Base-by-base conservation (phyloP, 2,888 invertebrate species). In the Drosophila infuscata region DNA sequence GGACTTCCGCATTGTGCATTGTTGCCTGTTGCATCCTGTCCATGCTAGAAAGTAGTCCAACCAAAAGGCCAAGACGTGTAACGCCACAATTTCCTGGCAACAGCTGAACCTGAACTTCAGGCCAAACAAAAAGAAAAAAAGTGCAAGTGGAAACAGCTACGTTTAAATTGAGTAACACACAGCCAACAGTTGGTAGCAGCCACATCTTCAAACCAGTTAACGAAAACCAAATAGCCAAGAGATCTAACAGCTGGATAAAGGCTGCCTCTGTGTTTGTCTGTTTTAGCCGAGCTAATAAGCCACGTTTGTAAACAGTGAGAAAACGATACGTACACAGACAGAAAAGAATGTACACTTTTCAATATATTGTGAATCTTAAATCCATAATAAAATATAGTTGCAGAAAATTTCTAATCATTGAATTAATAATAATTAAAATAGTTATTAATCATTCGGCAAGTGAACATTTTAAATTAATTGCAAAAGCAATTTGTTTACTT, bases 61-160 rank as follows among this genome's bases (percentile, higher is more conserved):
- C 76, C 79, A 57, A 56, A 38, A 56, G 54, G 74, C 79, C 75
- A 74, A 71, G 52, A 57, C 67, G 69, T 56, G 65, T 58, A 61
- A 43, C 48, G 43, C 46, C 59, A 61, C 67, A 38, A 77, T 82
- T 91, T 92, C 92, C 92, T 91, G 92, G n/a, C 25, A 70, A 30
- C 59, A 51, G 59, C 82, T 92, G 91, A 92, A 92, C 92, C 92
- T 92, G 91, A 92, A 92, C 92, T 92, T 91, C 78, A 59, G 76
- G 76, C 75, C 61, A 59, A 41, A 38, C 57, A 68, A 53, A 58
- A 54, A 66, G 32, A 46, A 65, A 71, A 78, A 75, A 83, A 83
- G 70, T 60, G 70, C 75, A 81, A 81, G 74, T 78, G 63, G 69
- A 48, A 64, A 48, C 43, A 64, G 17, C 69, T n/a, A 57, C 30